Evolutionary conservation across 1,140 invertebrate species (phyloP).

Genomic region (Zaprionus tsacasi): DNA sequence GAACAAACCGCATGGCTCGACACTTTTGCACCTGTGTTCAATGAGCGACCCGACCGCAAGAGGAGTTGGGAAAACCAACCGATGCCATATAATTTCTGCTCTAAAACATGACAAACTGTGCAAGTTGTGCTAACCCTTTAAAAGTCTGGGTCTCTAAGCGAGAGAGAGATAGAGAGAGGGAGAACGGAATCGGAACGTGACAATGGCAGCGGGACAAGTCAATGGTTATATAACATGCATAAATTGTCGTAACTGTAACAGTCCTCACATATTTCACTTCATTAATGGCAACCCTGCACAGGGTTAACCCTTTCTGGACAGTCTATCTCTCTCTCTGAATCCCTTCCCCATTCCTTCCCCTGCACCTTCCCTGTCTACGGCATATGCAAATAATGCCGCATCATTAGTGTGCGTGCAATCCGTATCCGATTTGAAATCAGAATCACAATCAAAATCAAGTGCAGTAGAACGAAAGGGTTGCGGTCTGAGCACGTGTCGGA

Average conservation of each 20-base stretch:
- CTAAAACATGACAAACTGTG: constrained; percentile 25
- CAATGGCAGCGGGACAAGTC: constrained; percentile 54
- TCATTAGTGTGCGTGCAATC: constrained; percentile 65
- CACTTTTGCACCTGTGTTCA: constrained; percentile 58
- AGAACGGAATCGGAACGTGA: constrained; percentile 24
- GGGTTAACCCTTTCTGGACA: constrained; percentile 64
- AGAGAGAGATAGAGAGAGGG: constrained; percentile 36
- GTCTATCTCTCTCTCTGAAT: no score
- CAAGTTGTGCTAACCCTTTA: constrained; percentile 59
- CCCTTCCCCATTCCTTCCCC: not conserved
- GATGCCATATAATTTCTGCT: not conserved
- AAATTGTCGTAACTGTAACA: constrained; percentile 72
- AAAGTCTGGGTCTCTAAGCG: not conserved
- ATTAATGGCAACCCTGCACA: constrained; percentile 46
- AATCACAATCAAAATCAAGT: constrained; percentile 32
- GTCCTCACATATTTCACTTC: constrained; percentile 71
- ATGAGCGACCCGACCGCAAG: constrained; percentile 34
- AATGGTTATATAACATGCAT: constrained; percentile 71
- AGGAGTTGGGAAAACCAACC: constrained; percentile 18
- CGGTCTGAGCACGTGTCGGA: constrained; percentile 61
- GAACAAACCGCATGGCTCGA: constrained; percentile 34
- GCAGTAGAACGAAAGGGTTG: constrained; percentile 59
- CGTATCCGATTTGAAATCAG: constrained; percentile 13
- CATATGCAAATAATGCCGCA: constrained; percentile 80
- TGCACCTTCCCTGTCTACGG: constrained; percentile 45